Percentiles rank a stretch among this genome's conserved stretches.
phyloP scores from a whole-genome alignment of 2,888 invertebrate species.

The Acleris cristana region DNA sequence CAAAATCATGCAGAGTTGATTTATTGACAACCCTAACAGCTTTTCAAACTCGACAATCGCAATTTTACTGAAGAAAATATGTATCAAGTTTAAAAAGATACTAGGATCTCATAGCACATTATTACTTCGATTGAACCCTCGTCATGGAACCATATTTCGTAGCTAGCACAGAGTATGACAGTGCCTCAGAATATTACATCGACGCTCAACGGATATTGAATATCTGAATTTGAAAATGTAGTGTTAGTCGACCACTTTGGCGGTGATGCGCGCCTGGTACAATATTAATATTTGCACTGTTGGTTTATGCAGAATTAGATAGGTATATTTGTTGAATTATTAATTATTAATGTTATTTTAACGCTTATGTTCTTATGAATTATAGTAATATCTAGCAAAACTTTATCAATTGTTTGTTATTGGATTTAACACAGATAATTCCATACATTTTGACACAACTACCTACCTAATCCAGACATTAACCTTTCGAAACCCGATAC shows the following conservation, averaged over 20 bases:
- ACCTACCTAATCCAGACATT: no score
- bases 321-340: neutral
- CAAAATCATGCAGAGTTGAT: no score
- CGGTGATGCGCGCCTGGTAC: neutral
- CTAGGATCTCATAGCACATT: conserved; percentile 19
- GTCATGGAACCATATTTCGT: conserved; percentile 19
- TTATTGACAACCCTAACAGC: no score
- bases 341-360: no score
- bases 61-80: no score
- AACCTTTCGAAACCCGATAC: no score
- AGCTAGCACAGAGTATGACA: conserved; percentile 1
- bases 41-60: no score
- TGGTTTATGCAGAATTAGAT: neutral
- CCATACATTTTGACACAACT: no score
- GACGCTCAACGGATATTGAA: conserved; percentile 31
- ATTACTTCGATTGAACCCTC: conserved; percentile 28
- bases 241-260: conserved; percentile 14
- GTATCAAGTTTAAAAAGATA: neutral
- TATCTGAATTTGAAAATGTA: conserved; percentile 34
- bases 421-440: no score
- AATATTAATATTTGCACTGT: neutral
- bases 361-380: no score
- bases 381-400: no score
- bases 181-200: conserved; percentile 26
- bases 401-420: no score